Base-by-base conservation (phyloP, 2,888 invertebrate species). In the Hoplodrina ambigua region DNA sequence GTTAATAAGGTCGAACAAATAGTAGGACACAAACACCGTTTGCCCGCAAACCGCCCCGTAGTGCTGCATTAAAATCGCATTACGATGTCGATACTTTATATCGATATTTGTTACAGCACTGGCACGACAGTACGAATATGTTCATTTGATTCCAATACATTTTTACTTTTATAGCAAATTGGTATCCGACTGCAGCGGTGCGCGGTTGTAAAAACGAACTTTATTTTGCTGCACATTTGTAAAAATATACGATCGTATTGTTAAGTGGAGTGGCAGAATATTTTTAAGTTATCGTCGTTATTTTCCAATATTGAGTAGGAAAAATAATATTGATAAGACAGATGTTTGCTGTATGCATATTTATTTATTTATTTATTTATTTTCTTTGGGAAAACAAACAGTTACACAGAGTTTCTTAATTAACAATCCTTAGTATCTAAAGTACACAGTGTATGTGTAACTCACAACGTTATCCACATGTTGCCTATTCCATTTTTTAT, bases 51-150 rank as follows among this genome's bases (percentile, higher is more conserved):
- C 64, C 78, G 67, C 77, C 88, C 88, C 87, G 88, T 84, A 83
- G 80, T 85, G 83, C 66, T 86, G 88, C 90, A 90, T 90, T 90
- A 90, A 90, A 90, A 89, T 87, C 87, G 81, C 91, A 90, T 90
- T 90, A 89, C 81, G 78, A 60, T 80, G 83, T 83, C 88, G 83
- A 90, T 89, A 88, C 82, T 83, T 88, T 83, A 86, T 69, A 85
- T 82, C 85, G 83, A 85, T 86, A 85, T 83, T 83, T 82, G 86
- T 84, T 81, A 86, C 85, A 81, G 80, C 81, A 86, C 81, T 82
- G 73, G 80, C 78, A 78, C 80, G 78, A 72, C 68, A 70, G 66
- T 63, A 64, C 69, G 74, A 75, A 79, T 81, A 86, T 75, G 74
- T 84, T 76, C 80, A 78, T 82, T 80, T 80, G 77, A 82, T 80